These are phyloP conservation scores for Rhinoraja longicauda DNA, from an alignment of 2,797 vertebrate species.

Conservation along the genomic window DNA sequence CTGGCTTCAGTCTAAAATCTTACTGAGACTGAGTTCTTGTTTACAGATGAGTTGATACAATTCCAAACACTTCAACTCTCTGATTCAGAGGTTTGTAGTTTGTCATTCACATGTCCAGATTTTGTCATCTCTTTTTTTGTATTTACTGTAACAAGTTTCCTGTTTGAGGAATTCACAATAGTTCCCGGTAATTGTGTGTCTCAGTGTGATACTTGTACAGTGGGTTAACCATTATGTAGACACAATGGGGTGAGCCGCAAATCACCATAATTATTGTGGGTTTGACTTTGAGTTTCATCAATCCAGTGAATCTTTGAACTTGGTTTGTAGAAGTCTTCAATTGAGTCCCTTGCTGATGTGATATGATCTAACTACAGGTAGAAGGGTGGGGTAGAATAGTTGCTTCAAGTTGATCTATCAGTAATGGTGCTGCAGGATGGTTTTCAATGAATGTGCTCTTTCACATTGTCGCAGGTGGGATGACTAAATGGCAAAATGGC, in stretches of 20 bases:
- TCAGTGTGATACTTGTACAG: background rate
- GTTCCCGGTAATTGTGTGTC: background rate
- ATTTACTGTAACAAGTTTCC: background rate
- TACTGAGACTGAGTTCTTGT: background rate
- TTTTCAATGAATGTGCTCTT: background rate
- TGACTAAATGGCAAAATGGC: background rate
- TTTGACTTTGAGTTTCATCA: background rate
- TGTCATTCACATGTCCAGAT: background rate
- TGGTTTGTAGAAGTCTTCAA: background rate
- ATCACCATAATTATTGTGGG: background rate
- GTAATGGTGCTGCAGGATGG: background rate
- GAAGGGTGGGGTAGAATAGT: background rate
- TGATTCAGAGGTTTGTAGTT: background rate
- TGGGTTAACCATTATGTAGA: background rate
- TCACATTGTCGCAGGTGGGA: no score
- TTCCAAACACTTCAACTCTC: background rate
- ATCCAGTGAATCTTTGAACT: no score
- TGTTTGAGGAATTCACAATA: background rate
- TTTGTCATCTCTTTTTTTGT: background rate
- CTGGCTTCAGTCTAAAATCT: constrained; percentile 3
- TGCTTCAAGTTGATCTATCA: background rate
- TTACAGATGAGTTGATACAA: background rate
- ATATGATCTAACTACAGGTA: no score
- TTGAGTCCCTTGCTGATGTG: background rate
- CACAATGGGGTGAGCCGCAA: background rate